Evolutionary conservation across 2,113 vertebrate genomes (phyloP).

Genomic region (Scalopus aquaticus): DNA sequence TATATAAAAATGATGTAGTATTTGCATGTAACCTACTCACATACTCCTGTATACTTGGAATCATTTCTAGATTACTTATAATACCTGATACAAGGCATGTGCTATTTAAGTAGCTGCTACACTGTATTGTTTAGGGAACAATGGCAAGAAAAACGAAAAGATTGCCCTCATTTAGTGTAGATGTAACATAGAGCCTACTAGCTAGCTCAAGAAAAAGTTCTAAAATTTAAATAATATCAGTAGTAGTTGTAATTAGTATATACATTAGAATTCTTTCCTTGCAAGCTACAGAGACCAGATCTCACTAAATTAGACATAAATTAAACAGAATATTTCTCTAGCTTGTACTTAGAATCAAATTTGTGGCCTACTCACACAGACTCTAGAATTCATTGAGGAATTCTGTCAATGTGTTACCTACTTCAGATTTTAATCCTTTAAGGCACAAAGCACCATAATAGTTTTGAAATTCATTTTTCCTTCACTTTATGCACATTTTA

Average conservation of each 20-base stretch:
- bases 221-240: slow-evolving; percentile 31
- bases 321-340: background rate
- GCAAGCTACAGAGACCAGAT: background rate
- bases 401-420: background rate
- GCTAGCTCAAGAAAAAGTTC: background rate
- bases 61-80: background rate
- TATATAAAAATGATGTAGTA: background rate
- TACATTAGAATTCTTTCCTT: slow-evolving; percentile 19
- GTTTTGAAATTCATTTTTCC: slow-evolving; percentile 2
- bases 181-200: background rate
- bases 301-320: background rate
- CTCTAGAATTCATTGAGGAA: background rate
- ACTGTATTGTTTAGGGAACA: background rate
- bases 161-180: background rate
- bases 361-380: background rate
- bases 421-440: background rate
- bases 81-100: background rate
- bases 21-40: background rate
- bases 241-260: slow-evolving; percentile 15
- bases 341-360: slow-evolving; percentile 2
- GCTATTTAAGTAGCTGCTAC: background rate
- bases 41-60: background rate
- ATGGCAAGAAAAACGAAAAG: background rate
- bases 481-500: background rate
- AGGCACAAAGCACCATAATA: background rate